Conservation (phyloP, 2,797 vertebrate species). For the Spondyliosoma cantharus region DNA sequence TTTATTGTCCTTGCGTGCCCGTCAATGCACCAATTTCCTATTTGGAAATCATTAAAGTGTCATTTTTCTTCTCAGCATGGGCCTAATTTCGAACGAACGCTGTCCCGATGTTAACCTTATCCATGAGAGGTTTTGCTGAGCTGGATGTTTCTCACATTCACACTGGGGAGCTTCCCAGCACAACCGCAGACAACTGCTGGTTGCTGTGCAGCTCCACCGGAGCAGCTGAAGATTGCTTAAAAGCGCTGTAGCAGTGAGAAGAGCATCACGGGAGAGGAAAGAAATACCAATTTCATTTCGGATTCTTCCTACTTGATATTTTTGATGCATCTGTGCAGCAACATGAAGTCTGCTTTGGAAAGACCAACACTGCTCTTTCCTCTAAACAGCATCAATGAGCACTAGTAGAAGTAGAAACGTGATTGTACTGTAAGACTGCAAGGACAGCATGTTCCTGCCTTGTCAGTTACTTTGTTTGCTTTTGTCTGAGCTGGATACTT, state of each 20-base stretch:
- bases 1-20: constrained; percentile 18
- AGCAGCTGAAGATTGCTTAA: constrained; percentile 44
- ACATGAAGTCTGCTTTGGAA: neutral
- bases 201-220: constrained; percentile 32
- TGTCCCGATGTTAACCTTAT: constrained; percentile 8
- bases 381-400: neutral
- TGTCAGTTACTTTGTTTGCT: neutral
- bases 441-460: neutral
- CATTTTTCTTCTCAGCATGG: neutral
- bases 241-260: constrained; percentile 19
- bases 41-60: neutral
- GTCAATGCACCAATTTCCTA: neutral
- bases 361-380: too few species aligned
- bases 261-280: constrained; percentile 17
- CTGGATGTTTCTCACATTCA: constrained; percentile 16
- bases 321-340: neutral
- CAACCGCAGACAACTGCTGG: neutral
- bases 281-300: constrained; percentile 19
- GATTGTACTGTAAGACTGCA: neutral
- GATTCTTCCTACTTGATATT: constrained; percentile 4
- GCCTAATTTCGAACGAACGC: constrained; percentile 33
- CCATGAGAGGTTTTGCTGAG: constrained; percentile 42
- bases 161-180: constrained; percentile 16
- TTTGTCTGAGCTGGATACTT: neutral
- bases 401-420: neutral